Conservation (phyloP, 2,797 vertebrate genomes). For the Hydrolagus colliei region DNA sequence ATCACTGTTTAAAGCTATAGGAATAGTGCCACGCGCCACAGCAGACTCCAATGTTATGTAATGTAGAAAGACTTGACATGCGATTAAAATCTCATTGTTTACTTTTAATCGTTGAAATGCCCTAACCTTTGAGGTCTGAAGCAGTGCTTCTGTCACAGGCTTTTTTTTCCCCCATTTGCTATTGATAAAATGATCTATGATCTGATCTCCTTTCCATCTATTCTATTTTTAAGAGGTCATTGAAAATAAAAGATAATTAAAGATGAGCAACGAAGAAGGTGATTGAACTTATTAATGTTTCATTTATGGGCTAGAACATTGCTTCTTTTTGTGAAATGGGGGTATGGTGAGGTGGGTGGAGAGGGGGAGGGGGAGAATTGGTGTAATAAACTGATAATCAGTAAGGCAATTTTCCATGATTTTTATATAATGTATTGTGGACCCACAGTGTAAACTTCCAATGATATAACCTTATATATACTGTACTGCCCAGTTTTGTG, state of each 20-base stretch:
- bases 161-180: constrained; percentile 7
- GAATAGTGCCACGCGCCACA: neutral
- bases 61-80: constrained; percentile 19
- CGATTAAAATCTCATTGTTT: constrained; percentile 31
- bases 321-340: neutral
- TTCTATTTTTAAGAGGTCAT: constrained; percentile 31
- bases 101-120: constrained; percentile 31
- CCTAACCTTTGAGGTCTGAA: constrained; percentile 26
- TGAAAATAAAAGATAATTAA: constrained; percentile 28
- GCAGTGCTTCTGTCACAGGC: constrained; percentile 9
- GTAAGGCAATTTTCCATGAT: neutral
- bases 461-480: neutral
- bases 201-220: constrained; percentile 20
- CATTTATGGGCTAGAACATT: neutral
- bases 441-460: neutral
- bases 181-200: constrained; percentile 25
- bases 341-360: neutral
- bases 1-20: neutral
- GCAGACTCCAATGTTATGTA: constrained; percentile 1
- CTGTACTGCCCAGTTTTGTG: neutral
- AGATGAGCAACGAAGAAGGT: neutral
- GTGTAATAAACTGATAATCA: neutral
- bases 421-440: neutral
- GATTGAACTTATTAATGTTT: constrained; percentile 11
- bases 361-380: no score